These are phyloP conservation scores for Aegotheles bennettii DNA, from an alignment of 2,113 vertebrate genomes.

Conservation along the genomic window DNA sequence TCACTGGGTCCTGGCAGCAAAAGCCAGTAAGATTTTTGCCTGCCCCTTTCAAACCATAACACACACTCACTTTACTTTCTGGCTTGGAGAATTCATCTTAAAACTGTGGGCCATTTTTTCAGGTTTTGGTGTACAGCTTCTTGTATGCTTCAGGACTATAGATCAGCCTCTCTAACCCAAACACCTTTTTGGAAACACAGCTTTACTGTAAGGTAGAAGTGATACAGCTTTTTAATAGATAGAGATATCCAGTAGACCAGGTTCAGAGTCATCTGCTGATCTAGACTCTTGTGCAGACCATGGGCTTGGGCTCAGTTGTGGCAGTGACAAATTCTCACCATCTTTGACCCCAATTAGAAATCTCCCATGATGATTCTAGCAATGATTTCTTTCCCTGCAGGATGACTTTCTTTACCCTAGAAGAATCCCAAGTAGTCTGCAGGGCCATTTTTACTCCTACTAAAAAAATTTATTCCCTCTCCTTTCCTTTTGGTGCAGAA, in stretches of 20 bases:
- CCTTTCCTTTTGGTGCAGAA: not conserved
- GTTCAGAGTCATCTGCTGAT: not conserved
- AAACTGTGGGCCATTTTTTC: not conserved
- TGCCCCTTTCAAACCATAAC: no score
- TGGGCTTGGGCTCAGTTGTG: not conserved
- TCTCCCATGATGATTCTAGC: not conserved
- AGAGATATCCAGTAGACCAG: not conserved
- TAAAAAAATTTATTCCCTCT: not conserved
- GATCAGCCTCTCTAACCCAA: not conserved
- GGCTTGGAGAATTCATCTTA: not conserved
- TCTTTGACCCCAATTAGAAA: not conserved
- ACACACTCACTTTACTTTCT: not conserved
- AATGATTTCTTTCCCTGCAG: not conserved
- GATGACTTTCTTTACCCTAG: not conserved
- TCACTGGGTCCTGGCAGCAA: no score
- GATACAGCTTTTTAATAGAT: not conserved
- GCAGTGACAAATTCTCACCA: not conserved
- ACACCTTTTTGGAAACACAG: not conserved
- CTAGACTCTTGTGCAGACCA: not conserved
- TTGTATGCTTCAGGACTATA: not conserved
- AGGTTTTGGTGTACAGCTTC: not conserved
- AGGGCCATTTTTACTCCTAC: not conserved
- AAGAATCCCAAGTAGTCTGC: not conserved
- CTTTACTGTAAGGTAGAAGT: not conserved
- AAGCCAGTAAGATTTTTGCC: no score